Evolutionary conservation across 2,113 vertebrate genomes (phyloP), one percentile per base, ranked within the genome.

Genomic region (Empidonax traillii): DNA sequence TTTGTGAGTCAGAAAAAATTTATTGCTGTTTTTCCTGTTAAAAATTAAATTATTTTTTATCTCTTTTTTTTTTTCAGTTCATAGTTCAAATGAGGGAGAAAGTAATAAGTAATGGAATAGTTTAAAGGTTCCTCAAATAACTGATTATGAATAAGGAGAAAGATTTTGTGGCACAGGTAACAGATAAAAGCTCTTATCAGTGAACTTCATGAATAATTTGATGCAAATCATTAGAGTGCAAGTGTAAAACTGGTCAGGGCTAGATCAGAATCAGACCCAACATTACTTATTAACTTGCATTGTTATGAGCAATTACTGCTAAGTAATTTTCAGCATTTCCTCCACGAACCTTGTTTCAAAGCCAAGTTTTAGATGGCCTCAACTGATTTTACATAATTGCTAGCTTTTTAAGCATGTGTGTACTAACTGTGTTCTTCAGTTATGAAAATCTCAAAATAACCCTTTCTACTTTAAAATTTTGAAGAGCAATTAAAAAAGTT

Each of bases 301-400:
- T 93, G 67, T 82, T 93, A 84, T 67, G 85, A 95, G 66, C 14
- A 93, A 41, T 62, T 85, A 56, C 28, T 76, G 53, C 76, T 91
- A 89, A 95, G 41, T 35, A 91, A 56, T 80, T 96, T 96, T 82
- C 69, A 84, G 16, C 27, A 85, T 97, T 91, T 82, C 37, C 49
- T 89, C 33, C 30, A 94, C 47, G 35, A 94, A 37, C 14, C 46
- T 94, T 93, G 67, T 95, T 94, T 96, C 76, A 96, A 92, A 90
- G 78, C 80, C 90, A 97, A 94, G 72, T 81, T 93, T 92, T 80
- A 86, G 67, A 77, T 27, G 78, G 56, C 19, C 11, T 90, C 53
- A 88, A 43, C 8, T 93, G 71, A 59, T 96, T 96, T 95, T 87
- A 77, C 52, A 51, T 91, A 80, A 86, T 94, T 90, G 63, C 8